Base-by-base conservation (phyloP, 2,113 vertebrate genomes). In the Macquaria australasica region DNA sequence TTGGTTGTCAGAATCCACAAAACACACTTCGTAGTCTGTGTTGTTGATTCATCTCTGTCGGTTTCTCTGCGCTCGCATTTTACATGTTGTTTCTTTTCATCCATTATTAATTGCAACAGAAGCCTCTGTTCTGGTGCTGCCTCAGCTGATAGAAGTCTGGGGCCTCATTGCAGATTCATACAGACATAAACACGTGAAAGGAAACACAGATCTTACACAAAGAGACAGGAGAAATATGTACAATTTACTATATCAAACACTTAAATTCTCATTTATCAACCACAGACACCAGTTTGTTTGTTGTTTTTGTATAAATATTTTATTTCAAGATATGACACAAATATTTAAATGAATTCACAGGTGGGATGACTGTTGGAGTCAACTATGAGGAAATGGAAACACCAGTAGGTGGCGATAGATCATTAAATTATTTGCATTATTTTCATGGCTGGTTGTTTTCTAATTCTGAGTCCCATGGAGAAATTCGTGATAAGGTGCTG, bases 271-370 rank as follows among this genome's bases (percentile, higher is more conserved):
- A 78, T 45, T 31, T n/a, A 86, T 72, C 31, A 77, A 77, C 23
- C 43, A 62, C 60, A 70, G 34, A 72, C 68, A 63, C 5, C 11
- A 39, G 15, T 18, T n/a, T 43, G 16, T 28, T 5, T 55, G 20
- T 25, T 3, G 34, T 50, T 73, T 58, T 67, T 79, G 58, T 87
- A 94, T 89, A 94, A 94, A 94, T 92, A 91, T 81, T 92, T 94
- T 89, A 91, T 93, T 91, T 91, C 51, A 91, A 83, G 90, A 89
- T 71, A 88, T 83, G 80, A 82, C 74, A 92, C 83, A 90, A 92
- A 91, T 70, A 88, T 77, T 83, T 72, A 7, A 48, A 75, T 71
- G 48, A 28, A 73, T 79, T 66, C 31, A 73, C 77, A 60, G 14
- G n/a, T 82, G 63, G 21, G 9, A 71, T 70, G 41, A 68, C 50